A percentile compares a stretch with the other conserved stretches of the same genome.
phyloP scores from a whole-genome alignment of 2,797 vertebrate genomes.

The Pangasius djambal region DNA sequence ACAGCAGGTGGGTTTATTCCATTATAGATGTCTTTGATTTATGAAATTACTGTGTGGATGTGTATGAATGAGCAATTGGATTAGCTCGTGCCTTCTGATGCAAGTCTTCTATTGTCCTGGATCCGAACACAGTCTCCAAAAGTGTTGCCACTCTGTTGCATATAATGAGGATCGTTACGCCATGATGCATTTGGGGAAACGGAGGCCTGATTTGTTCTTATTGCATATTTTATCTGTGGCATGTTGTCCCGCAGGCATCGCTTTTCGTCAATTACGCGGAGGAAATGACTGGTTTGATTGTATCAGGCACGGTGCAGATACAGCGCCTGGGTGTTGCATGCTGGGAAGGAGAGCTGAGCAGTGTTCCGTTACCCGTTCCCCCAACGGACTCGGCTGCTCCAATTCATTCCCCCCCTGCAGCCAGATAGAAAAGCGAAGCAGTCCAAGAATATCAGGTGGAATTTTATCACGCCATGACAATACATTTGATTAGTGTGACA shows the following conservation, averaged over 20 bases:
- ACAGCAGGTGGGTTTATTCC: slow-evolving; percentile 47
- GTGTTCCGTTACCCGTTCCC: slow-evolving; percentile 33
- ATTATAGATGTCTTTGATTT: slow-evolving; percentile 52
- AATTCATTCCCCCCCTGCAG: slow-evolving; percentile 25
- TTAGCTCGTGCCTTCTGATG: slow-evolving; percentile 36
- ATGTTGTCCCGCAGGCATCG: slow-evolving; percentile 38
- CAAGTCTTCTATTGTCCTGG: slow-evolving; percentile 13
- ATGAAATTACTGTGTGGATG: slow-evolving; percentile 45
- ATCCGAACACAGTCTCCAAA: background rate
- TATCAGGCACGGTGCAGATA: slow-evolving; percentile 40
- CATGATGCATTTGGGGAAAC: slow-evolving; percentile 19
- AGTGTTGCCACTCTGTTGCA: background rate
- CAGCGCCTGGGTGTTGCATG: slow-evolving; percentile 32
- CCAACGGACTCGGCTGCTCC: slow-evolving; percentile 16
- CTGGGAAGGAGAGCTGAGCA: slow-evolving; percentile 28
- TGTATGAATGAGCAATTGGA: slow-evolving; percentile 32
- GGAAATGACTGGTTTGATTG: slow-evolving; percentile 53
- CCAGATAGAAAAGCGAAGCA: slow-evolving; percentile 33
- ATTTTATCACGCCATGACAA: slow-evolving; percentile 67
- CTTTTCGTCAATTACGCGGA: slow-evolving; percentile 45
- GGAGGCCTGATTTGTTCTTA: slow-evolving; percentile 42
- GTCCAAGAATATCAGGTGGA: slow-evolving; percentile 63
- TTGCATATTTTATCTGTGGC: slow-evolving; percentile 48
- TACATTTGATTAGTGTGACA: slow-evolving; percentile 68
- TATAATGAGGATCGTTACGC: slow-evolving; percentile 41